Percentiles rank a stretch among this genome's conserved stretches.
Conservation (phyloP, 2,888 invertebrate species). For the Arge pagana region DNA sequence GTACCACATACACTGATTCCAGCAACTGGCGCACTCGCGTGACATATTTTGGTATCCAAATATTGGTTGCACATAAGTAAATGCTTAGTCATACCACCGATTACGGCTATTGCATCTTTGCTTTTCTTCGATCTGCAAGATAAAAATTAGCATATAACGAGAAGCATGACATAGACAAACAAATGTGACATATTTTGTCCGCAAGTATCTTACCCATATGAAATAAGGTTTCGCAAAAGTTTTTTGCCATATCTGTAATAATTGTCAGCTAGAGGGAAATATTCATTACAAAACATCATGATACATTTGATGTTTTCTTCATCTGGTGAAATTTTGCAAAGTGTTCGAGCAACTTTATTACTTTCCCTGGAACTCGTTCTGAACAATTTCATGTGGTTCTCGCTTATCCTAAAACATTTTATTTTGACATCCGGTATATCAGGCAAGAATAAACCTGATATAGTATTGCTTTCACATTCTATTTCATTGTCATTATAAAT, state of each 20-base stretch:
- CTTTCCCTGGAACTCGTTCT: neutral
- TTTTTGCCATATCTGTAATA: constrained; percentile 19
- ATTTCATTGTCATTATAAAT: constrained; percentile 36
- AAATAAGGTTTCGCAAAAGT: constrained; percentile 21
- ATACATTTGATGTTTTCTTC: constrained; percentile 37
- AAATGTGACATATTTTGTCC: constrained; percentile 4
- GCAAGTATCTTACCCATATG: neutral
- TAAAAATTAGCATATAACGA: constrained; percentile 1
- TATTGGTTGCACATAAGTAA: constrained; percentile 36
- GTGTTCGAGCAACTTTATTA: constrained; percentile 2
- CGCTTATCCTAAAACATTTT: constrained; percentile 23
- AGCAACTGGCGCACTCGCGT: constrained; percentile 28
- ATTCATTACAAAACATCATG: constrained; percentile 35
- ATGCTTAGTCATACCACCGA: constrained; percentile 42
- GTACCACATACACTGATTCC: constrained; percentile 38
- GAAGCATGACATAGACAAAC: neutral
- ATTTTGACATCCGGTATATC: constrained; percentile 38
- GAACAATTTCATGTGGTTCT: neutral
- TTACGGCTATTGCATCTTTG: constrained; percentile 27
- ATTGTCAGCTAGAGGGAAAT: neutral
- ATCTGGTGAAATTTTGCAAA: constrained; percentile 10
- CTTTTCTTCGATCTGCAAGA: constrained; percentile 17
- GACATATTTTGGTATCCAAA: constrained; percentile 23
- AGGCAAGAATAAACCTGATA: constrained; percentile 42
- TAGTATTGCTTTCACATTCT: constrained; percentile 24